Percentiles rank a stretch among this genome's conserved stretches.
phyloP scores from a whole-genome alignment of 2,888 invertebrate species.

The Thalpophila matura region DNA sequence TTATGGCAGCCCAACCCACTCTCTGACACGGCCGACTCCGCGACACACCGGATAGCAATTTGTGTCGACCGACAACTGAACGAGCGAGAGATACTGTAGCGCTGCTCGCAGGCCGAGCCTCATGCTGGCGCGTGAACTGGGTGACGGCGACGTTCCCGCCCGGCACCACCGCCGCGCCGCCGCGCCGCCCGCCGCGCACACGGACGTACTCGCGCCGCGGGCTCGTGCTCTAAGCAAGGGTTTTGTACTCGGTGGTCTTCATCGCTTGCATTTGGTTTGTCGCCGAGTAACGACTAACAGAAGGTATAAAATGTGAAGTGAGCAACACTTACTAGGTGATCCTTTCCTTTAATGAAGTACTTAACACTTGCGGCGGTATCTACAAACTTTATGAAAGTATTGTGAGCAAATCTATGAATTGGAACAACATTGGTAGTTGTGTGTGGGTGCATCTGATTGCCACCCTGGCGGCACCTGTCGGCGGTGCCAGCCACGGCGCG shows the following conservation, averaged over 20 bases:
- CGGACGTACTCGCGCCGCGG: conserved; percentile 34
- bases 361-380: neutral
- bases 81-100: neutral
- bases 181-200: conserved; percentile 25
- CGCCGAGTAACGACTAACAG: too few species aligned
- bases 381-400: too few species aligned
- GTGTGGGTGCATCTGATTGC: conserved; percentile 13
- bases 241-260: neutral
- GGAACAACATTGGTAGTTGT: too few species aligned
- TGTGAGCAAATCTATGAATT: neutral
- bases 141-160: conserved; percentile 58
- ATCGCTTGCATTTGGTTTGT: too few species aligned
- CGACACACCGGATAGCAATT: too few species aligned
- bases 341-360: too few species aligned
- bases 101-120: conserved; percentile 14
- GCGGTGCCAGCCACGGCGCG: conserved; percentile 51
- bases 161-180: conserved; percentile 54
- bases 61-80: too few species aligned
- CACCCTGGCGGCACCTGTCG: conserved; percentile 38
- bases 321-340: too few species aligned
- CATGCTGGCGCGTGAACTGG: conserved; percentile 31
- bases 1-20: too few species aligned
- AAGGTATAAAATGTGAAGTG: too few species aligned
- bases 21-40: too few species aligned
- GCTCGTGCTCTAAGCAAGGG: too few species aligned